Evolutionary conservation across 2,797 vertebrate species (phyloP).

Genomic region (Manis javanica): DNA sequence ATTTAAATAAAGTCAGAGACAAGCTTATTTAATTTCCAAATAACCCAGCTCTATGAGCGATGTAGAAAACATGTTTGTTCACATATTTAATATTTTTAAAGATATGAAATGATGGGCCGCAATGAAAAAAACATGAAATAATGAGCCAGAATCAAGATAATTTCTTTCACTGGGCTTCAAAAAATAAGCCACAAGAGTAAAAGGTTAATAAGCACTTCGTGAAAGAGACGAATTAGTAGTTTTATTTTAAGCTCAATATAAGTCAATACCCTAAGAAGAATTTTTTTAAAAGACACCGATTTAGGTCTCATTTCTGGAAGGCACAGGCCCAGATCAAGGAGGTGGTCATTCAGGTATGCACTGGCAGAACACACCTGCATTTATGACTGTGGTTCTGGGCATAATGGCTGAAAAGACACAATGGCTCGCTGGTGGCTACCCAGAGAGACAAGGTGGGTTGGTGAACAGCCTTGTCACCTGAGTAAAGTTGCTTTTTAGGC

Average conservation of each 20-base stretch:
- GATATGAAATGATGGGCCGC: not conserved
- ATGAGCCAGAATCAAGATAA: not conserved
- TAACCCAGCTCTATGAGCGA: not conserved
- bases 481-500: not conserved
- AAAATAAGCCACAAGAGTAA: not conserved
- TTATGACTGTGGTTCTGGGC: not conserved
- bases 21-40: not conserved
- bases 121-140: too few species aligned
- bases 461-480: not conserved
- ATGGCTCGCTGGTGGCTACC: not conserved
- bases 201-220: not conserved
- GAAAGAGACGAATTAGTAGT: not conserved
- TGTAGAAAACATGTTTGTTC: not conserved
- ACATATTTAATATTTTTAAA: not conserved
- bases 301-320: not conserved
- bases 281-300: not conserved
- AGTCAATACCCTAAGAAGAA: not conserved
- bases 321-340: not conserved
- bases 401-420: not conserved
- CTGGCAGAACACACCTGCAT: not conserved
- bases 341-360: not conserved
- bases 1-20: slow-evolving; percentile 25
- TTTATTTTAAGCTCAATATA: slow-evolving; percentile 35
- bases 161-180: not conserved
- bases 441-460: not conserved